Percentiles rank a stretch among this genome's conserved stretches.
phyloP scores from a whole-genome alignment of 2,888 invertebrate genomes.

The Anaspis maculata region DNA sequence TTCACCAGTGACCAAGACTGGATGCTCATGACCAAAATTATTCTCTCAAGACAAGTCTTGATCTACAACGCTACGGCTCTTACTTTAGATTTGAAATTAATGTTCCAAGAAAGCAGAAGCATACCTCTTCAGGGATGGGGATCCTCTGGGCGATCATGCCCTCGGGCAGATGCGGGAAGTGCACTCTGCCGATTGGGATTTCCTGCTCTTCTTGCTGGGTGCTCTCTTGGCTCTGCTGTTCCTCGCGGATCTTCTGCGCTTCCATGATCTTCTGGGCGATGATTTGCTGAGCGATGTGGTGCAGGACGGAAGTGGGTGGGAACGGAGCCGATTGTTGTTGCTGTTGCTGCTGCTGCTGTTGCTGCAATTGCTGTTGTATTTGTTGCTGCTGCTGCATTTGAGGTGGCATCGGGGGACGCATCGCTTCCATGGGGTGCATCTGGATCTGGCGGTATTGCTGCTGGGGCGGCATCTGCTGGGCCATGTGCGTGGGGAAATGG shows the following conservation, averaged over 20 bases:
- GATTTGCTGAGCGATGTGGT: conserved; percentile 42
- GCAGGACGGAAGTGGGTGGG: conserved; percentile 41
- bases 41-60: too few species aligned
- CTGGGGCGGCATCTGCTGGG: conserved; percentile 30
- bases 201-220: conserved; percentile 26
- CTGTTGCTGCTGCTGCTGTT: too few species aligned
- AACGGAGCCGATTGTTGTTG: conserved; percentile 26
- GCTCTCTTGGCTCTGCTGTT: conserved; percentile 29
- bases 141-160: conserved; percentile 37
- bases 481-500: conserved; percentile 38
- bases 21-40: too few species aligned
- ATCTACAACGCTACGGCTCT: too few species aligned
- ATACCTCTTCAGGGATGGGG: conserved; percentile 44
- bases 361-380: too few species aligned
- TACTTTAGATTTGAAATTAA: too few species aligned
- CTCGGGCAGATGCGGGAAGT: not conserved
- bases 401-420: conserved; percentile 43
- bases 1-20: too few species aligned
- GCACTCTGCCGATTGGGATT: conserved; percentile 18
- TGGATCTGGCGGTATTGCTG: conserved; percentile 23
- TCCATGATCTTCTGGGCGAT: conserved; percentile 39
- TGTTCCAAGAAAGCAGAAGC: too few species aligned
- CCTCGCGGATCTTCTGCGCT: conserved; percentile 32
- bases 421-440: conserved; percentile 48
- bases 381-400: too few species aligned